Evolutionary conservation across 2,113 vertebrate genomes (phyloP).

Genomic region (Neomonachus schauinslandi): DNA sequence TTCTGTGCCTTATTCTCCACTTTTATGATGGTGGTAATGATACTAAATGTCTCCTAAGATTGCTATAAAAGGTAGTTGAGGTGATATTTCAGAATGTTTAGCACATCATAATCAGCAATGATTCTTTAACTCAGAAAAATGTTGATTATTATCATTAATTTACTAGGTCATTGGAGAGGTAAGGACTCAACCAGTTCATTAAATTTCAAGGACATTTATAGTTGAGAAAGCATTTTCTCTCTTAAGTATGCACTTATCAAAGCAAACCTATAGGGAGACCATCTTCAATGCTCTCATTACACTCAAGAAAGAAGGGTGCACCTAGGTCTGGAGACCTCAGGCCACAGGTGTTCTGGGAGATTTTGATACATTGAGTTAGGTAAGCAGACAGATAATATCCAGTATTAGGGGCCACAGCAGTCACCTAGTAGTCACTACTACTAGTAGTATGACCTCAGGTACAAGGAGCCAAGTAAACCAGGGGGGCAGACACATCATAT

Average conservation of each 20-base stretch:
- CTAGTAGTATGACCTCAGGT: neutral
- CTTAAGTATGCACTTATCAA: neutral
- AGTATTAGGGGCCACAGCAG: neutral
- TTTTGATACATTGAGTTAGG: too few relatives aligned
- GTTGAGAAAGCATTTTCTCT: neutral
- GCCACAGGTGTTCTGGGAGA: neutral
- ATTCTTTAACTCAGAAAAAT: slow-evolving; percentile 14
- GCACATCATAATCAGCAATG: neutral
- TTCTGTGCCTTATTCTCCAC: neutral
- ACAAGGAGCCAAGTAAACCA: neutral
- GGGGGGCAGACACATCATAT: neutral
- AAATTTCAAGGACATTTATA: neutral
- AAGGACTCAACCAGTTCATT: neutral
- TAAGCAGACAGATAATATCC: neutral
- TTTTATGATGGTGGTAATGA: neutral
- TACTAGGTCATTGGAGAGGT: neutral
- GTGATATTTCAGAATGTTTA: neutral
- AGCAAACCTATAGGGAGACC: neutral
- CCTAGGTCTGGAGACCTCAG: neutral
- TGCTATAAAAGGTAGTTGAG: neutral
- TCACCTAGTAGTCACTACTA: too few relatives aligned
- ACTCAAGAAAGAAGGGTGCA: neutral
- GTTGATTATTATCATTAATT: neutral
- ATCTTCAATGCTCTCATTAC: neutral
- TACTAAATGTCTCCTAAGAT: neutral